Base-by-base conservation (phyloP, 2,888 invertebrate species). In the Parnassius smintheus region DNA sequence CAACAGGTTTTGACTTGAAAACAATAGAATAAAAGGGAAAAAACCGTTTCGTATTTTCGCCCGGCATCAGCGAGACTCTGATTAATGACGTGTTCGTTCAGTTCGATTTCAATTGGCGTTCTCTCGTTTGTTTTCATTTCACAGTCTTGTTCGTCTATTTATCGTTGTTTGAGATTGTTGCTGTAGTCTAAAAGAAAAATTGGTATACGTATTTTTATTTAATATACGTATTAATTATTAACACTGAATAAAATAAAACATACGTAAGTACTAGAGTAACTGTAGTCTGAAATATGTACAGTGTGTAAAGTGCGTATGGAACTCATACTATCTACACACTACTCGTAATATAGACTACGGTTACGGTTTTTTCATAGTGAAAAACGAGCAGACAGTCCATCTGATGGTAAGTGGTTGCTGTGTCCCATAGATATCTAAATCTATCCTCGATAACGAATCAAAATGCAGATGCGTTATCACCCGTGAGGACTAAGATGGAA, bases 51-150 rank as follows among this genome's bases (percentile, higher is more conserved):
- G 62, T 62, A 65, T 63, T 57, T 65, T 61, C 63, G 65, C 62
- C 59, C 59, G 12, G 44, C 59, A 54, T 35, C 56, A 52, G 42
- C 59, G 45, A 45, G 64, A 66, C 65, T 66, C 70, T 72, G 72
- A 72, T 72, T 71, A 71, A 72, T 69, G 69, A 70, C 66, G 66
- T 66, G 67, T 65, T 60, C 66, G 65, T 66, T 64, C 59, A 59
- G 59, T 62, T 67, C 68, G 57, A 70, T 71, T 60, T 68, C 68
- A 71, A 72, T 70, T 70, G 71, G 65, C 67, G 66, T 70, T 64
- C 56, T 53, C 60, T 60, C 70, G 68, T 72, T 70, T 68, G 63
- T 64, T 69, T 71, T 70, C 68, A 70, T 70, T 70, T 64, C 67
- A 68, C 46, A 51, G 58, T 50, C 54, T 53, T 58, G 44, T 58